Conservation (phyloP, 1,140 invertebrate genomes). For the Trachymyrmex cornetzi region DNA sequence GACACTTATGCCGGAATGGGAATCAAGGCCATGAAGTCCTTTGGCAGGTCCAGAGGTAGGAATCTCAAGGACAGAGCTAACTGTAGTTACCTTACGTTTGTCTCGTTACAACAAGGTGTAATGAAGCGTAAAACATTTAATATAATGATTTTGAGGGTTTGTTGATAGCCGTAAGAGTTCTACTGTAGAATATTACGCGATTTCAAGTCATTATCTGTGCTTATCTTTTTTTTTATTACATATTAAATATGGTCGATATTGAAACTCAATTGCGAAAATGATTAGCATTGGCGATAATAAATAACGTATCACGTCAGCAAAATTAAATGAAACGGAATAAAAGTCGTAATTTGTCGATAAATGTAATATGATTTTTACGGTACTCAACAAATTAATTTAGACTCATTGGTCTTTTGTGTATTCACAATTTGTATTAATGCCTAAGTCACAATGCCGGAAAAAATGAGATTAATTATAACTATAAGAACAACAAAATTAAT, state of each 20-base stretch:
- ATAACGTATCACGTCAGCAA: neutral
- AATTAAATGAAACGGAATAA: neutral
- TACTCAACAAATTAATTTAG: neutral
- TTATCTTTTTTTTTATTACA: neutral
- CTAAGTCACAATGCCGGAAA: too few species aligned
- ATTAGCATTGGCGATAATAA: neutral
- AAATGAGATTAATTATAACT: too few species aligned
- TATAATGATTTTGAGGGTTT: conserved; percentile 23
- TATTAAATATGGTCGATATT: neutral
- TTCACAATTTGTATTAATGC: neutral
- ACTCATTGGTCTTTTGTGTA: neutral
- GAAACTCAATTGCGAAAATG: neutral
- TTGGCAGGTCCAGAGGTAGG: conserved; percentile 87
- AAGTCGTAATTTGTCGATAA: conserved; percentile 10
- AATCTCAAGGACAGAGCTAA: conserved; percentile 17
- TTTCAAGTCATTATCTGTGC: neutral
- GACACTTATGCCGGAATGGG: conserved; percentile 86
- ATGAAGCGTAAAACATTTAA: conserved; percentile 41
- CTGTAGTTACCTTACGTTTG: neutral
- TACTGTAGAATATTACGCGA: neutral
- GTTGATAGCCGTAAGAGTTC: conserved; percentile 13
- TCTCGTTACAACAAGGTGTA: conserved; percentile 30
- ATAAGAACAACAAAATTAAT: neutral
- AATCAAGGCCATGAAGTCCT: conserved; percentile 88
- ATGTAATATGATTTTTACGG: neutral